These are phyloP conservation scores for Temnothorax rugatulus DNA, from an alignment of 2,888 invertebrate species.

Conservation along the genomic window DNA sequence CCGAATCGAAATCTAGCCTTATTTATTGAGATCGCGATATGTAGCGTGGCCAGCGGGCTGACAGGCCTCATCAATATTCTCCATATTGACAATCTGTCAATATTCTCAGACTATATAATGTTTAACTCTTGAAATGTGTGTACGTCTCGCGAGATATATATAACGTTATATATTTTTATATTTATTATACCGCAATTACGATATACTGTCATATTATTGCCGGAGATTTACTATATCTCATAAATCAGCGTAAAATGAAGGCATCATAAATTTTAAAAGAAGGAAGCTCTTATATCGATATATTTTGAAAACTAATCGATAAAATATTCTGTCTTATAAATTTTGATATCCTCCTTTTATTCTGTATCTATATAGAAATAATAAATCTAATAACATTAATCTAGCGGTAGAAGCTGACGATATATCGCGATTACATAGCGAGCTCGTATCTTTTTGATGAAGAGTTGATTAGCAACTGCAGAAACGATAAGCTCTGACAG, in stretches of 20 bases:
- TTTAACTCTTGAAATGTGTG: slow-evolving; percentile 9
- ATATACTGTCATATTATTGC: background rate
- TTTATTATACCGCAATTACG: background rate
- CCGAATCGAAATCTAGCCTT: slow-evolving; percentile 26
- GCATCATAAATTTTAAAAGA: background rate
- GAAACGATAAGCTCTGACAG: background rate
- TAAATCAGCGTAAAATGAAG: background rate
- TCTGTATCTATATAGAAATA: background rate
- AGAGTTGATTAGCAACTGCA: background rate
- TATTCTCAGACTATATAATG: slow-evolving; percentile 14
- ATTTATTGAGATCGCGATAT: slow-evolving; percentile 24
- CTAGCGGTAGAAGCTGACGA: background rate
- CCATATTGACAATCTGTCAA: slow-evolving; percentile 43
- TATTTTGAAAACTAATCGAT: slow-evolving; percentile 11
- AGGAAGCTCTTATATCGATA: background rate
- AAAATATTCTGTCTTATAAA: background rate
- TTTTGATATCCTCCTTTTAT: background rate
- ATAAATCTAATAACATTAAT: background rate
- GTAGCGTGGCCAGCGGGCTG: background rate
- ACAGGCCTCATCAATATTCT: slow-evolving; percentile 29
- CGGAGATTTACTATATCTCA: background rate
- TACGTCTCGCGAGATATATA: background rate
- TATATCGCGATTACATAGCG: background rate
- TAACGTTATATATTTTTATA: background rate
- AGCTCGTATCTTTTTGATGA: background rate